These are phyloP conservation scores for Coranthus polyacanthus DNA, from an alignment of 2,797 vertebrate species.

Conservation along the genomic window DNA sequence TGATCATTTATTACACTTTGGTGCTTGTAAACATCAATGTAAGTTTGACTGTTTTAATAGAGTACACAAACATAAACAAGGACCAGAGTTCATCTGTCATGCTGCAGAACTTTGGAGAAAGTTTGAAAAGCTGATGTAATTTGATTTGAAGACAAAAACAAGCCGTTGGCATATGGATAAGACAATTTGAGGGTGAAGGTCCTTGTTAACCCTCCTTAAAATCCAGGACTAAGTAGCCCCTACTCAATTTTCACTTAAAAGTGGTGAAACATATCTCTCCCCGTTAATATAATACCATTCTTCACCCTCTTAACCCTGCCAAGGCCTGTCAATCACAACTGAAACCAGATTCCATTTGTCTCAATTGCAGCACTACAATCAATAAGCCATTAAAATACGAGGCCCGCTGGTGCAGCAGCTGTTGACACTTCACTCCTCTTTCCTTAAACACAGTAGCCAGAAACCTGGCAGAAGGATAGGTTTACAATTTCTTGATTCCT, in stretches of 20 bases:
- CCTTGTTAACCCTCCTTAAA: conserved; percentile 9
- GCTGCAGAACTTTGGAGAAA: conserved; percentile 44
- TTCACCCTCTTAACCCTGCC: conserved; percentile 42
- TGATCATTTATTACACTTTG: conserved; percentile 62
- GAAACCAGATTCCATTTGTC: conserved; percentile 64
- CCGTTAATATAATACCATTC: conserved; percentile 38
- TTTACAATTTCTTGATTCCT: background rate
- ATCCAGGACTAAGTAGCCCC: background rate
- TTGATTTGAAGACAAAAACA: conserved; percentile 42
- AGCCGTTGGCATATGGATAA: conserved; percentile 16
- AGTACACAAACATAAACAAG: conserved; percentile 49
- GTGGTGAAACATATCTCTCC: conserved; percentile 35
- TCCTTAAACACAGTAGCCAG: conserved; percentile 33
- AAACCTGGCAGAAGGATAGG: background rate
- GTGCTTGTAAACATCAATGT: conserved; percentile 63
- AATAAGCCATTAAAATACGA: conserved; percentile 72
- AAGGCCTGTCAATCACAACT: conserved; percentile 62
- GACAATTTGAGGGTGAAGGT: too few species aligned
- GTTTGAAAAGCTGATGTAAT: conserved; percentile 40
- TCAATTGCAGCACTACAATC: conserved; percentile 56
- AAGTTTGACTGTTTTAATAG: conserved; percentile 59
- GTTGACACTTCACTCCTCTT: conserved; percentile 58
- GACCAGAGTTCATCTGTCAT: conserved; percentile 37
- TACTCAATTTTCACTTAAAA: conserved; percentile 17
- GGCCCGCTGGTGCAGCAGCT: conserved; percentile 53